Percentiles rank a stretch among this genome's conserved stretches.
Evolutionary conservation across 2,113 vertebrate species (phyloP).

Genomic region (Thymallus thymallus): DNA sequence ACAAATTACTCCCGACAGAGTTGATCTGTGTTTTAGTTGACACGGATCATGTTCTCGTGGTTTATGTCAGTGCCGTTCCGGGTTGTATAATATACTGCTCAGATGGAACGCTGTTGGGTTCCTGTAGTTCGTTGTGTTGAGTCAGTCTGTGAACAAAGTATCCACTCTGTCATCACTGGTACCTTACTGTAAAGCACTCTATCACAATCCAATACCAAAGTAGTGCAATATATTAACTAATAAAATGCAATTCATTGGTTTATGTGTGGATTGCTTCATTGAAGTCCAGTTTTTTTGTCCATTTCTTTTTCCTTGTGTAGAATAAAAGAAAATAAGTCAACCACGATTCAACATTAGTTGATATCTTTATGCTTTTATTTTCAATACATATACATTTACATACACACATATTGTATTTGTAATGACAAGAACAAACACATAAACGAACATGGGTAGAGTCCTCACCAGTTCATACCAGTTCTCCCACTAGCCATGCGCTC

Average conservation of each 20-base stretch:
- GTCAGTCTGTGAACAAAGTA: conserved; percentile 13
- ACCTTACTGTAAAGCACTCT: conserved; percentile 17
- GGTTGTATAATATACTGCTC: conserved; percentile 28
- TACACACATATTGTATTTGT: conserved; percentile 51
- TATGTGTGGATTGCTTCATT: conserved; percentile 1
- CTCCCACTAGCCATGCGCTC: neutral
- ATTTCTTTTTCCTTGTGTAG: no score
- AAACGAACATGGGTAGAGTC: conserved; percentile 29
- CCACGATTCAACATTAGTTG: conserved; percentile 3
- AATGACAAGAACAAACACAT: conserved; percentile 49
- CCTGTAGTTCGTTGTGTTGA: neutral
- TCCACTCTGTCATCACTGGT: conserved; percentile 19
- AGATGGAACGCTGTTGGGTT: conserved; percentile 40
- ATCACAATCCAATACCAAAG: neutral
- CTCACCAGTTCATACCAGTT: conserved; percentile 9
- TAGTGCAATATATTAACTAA: conserved; percentile 36
- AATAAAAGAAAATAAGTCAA: conserved; percentile 2
- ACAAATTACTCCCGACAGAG: neutral
- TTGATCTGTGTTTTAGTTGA: conserved; percentile 40
- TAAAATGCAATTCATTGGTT: conserved; percentile 20
- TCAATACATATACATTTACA: conserved; percentile 38
- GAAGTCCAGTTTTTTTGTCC: neutral
- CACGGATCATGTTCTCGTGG: conserved; percentile 44
- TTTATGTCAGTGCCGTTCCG: conserved; percentile 35
- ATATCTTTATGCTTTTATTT: conserved; percentile 52